Evolutionary conservation across 2,797 vertebrate species (phyloP).

Genomic region (Eremophila alpestris): DNA sequence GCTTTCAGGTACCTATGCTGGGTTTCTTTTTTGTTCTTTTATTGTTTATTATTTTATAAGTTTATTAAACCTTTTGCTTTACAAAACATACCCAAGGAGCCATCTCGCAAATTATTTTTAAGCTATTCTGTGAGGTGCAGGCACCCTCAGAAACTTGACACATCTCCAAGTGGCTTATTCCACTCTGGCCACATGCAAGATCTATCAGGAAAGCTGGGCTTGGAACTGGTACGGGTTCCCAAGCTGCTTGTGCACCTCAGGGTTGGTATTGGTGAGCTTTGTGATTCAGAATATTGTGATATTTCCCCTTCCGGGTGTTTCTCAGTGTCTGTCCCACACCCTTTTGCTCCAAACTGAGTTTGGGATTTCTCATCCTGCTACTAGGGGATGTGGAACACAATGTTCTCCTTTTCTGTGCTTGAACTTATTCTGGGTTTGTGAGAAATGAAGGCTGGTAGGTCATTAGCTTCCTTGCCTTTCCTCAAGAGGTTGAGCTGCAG

Average conservation of each 20-base stretch:
- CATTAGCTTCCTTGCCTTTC: background rate
- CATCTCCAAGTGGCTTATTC: too few species aligned
- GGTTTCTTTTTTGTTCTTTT: too few species aligned
- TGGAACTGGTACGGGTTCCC: background rate
- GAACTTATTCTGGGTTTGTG: background rate
- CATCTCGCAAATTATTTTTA: too few species aligned
- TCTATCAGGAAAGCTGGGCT: background rate
- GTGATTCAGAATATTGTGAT: fast-evolving
- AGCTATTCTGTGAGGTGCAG: too few species aligned
- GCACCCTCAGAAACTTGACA: too few species aligned
- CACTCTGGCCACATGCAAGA: too few species aligned
- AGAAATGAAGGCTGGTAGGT: background rate
- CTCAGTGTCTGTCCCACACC: background rate
- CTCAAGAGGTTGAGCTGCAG: background rate
- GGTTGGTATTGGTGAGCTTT: background rate
- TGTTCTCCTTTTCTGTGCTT: background rate
- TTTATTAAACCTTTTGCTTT: too few species aligned
- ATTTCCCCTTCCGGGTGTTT: background rate
- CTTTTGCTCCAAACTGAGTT: background rate
- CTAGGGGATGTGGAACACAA: background rate
- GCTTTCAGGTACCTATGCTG: too few species aligned
- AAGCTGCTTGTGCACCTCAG: background rate
- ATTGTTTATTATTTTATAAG: too few species aligned
- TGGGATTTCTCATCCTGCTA: background rate
- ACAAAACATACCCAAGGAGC: too few species aligned